Percentiles rank a stretch among this genome's conserved stretches.
Conservation (phyloP, 1,140 invertebrate genomes). For the Neodiprion fabricii region DNA sequence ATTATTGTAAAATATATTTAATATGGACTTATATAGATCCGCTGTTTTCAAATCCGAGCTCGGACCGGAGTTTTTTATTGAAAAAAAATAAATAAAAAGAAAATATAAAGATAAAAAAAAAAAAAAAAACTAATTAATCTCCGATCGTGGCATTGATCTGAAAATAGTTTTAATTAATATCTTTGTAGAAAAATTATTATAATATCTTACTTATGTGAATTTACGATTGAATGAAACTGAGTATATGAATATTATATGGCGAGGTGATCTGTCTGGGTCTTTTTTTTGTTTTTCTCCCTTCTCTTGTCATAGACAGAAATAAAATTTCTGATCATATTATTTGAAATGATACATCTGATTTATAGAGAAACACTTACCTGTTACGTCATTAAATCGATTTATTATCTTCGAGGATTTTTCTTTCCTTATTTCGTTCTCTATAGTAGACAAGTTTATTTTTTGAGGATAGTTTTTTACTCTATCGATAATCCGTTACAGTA, state of each 20-base stretch:
- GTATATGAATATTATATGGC: slow-evolving; percentile 45
- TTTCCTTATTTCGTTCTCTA: neutral
- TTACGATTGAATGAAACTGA: slow-evolving; percentile 47
- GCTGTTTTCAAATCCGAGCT: slow-evolving; percentile 49
- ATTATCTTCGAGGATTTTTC: slow-evolving; percentile 11
- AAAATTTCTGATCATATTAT: slow-evolving; percentile 39
- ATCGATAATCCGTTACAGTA: neutral
- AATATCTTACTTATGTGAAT: slow-evolving; percentile 49
- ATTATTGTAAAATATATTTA: slow-evolving; percentile 62
- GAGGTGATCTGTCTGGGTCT: slow-evolving; percentile 27
- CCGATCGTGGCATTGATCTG: slow-evolving; percentile 34
- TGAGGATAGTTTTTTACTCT: neutral
- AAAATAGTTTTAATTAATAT: slow-evolving; percentile 47
- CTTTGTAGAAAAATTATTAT: slow-evolving; percentile 50
- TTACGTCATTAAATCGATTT: slow-evolving; percentile 21
- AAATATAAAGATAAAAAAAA: neutral
- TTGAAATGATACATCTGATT: slow-evolving; percentile 28
- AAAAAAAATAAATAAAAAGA: neutral
- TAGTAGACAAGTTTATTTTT: neutral
- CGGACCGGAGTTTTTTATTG: slow-evolving; percentile 21
- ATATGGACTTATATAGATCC: slow-evolving; percentile 51
- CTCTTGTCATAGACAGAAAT: slow-evolving; percentile 36
- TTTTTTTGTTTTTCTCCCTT: slow-evolving; percentile 33
- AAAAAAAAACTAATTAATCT: neutral
- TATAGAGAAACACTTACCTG: neutral